Conservation (phyloP, 2,888 invertebrate species). For the Margaritifera margaritifera region DNA sequence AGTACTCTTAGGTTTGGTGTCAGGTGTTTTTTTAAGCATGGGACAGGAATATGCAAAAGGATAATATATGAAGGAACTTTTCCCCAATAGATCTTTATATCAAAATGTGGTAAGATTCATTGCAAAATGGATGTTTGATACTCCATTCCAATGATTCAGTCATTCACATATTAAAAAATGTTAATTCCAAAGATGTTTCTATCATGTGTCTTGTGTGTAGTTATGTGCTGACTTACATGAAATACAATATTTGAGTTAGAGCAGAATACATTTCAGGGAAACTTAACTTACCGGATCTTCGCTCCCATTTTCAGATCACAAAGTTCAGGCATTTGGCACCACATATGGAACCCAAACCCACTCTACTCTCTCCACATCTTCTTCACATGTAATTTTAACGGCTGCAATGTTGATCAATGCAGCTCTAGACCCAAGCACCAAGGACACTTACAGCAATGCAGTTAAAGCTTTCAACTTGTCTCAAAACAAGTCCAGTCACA, state of each 20-base stretch:
- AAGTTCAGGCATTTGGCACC: no score
- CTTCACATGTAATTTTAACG: no score
- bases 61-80: constrained; percentile 16
- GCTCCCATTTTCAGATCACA: no score
- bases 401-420: no score
- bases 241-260: constrained; percentile 20
- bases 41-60: background rate
- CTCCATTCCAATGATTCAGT: constrained; percentile 29
- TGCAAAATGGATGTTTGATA: constrained; percentile 21
- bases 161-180: constrained; percentile 28
- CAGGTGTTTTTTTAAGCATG: constrained; percentile 19
- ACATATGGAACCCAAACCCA: no score
- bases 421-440: no score
- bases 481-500: no score
- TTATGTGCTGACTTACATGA: constrained; percentile 22
- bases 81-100: constrained; percentile 23
- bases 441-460: no score
- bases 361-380: no score
- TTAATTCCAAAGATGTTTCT: constrained; percentile 10
- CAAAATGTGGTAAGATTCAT: constrained; percentile 22
- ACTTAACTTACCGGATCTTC: constrained; percentile 15
- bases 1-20: no score
- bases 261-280: constrained; percentile 27
- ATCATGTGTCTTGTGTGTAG: constrained; percentile 27
- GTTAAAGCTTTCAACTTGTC: no score